Conservation (phyloP, 2,113 vertebrate genomes). For the Microtus oregoni region DNA sequence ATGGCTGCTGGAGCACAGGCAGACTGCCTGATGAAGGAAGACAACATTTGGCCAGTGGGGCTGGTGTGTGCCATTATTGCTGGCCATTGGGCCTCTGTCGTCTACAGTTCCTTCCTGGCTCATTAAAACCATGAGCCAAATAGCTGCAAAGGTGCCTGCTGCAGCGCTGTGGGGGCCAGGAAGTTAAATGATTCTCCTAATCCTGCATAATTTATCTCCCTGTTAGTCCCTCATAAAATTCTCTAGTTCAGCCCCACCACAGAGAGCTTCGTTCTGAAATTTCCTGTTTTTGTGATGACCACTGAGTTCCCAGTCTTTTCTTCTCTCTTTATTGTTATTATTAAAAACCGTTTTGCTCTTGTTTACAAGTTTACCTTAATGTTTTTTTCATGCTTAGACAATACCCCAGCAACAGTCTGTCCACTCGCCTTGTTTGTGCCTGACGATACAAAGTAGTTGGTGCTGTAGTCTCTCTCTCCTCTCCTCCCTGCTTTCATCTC, state of each 20-base stretch:
- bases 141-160: slow-evolving; percentile 24
- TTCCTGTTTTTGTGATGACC: slow-evolving; percentile 57
- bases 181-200: slow-evolving; percentile 78
- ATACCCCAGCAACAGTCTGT: slow-evolving; percentile 75
- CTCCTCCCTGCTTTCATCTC: neutral
- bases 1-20: slow-evolving; percentile 62
- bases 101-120: slow-evolving; percentile 73
- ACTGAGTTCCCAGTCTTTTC: slow-evolving; percentile 26
- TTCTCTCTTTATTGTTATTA: slow-evolving; percentile 68
- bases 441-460: slow-evolving; percentile 64
- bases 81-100: slow-evolving; percentile 72
- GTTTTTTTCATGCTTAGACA: slow-evolving; percentile 51
- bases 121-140: slow-evolving; percentile 72
- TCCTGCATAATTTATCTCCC: slow-evolving; percentile 78
- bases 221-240: slow-evolving; percentile 70
- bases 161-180: slow-evolving; percentile 63
- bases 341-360: slow-evolving; percentile 80
- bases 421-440: slow-evolving; percentile 75
- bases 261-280: slow-evolving; percentile 57
- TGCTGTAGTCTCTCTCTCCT: neutral
- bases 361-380: slow-evolving; percentile 22
- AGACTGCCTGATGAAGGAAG: slow-evolving; percentile 38
- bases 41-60: slow-evolving; percentile 78
- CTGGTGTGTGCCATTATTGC: slow-evolving; percentile 63
- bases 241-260: slow-evolving; percentile 58